These are phyloP conservation scores for Hephaestus fuliginosus DNA, from an alignment of 2,797 vertebrate species.

Conservation along the genomic window DNA sequence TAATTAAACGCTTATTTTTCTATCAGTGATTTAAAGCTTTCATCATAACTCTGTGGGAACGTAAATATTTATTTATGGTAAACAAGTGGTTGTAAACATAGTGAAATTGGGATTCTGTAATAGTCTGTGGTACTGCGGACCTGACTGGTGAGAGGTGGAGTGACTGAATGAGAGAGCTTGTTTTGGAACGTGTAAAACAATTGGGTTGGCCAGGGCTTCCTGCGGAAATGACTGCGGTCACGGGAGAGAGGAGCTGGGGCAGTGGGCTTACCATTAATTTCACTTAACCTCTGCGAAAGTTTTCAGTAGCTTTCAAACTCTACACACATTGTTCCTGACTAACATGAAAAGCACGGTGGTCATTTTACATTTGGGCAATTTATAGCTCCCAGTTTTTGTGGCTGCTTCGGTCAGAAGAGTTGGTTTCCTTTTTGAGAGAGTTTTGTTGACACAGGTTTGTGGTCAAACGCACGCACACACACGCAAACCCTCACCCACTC, in stretches of 20 bases:
- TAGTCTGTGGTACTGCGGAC: neutral
- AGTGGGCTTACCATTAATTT: conserved; percentile 19
- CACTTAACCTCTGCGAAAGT: conserved; percentile 25
- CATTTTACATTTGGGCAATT: neutral
- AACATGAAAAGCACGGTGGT: neutral
- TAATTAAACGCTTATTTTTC: neutral
- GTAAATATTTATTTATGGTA: conserved; percentile 1
- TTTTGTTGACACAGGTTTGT: conserved; percentile 54
- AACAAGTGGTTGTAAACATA: conserved; percentile 8
- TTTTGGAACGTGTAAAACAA: conserved; percentile 74
- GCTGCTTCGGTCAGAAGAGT: conserved; percentile 6
- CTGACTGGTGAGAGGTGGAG: conserved; percentile 27
- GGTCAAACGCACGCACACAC: conserved; percentile 34
- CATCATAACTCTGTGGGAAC: neutral
- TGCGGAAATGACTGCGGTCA: conserved; percentile 77
- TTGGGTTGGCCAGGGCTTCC: conserved; percentile 69
- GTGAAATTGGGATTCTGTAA: neutral
- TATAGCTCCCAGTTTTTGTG: neutral
- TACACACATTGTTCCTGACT: neutral
- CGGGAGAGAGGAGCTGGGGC: conserved; percentile 47
- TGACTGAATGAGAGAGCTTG: conserved; percentile 53
- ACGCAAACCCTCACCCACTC: too few relatives aligned
- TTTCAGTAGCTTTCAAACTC: conserved; percentile 15
- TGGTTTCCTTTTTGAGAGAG: conserved; percentile 21
- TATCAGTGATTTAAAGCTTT: neutral